phyloP scores from a whole-genome alignment of 2,113 vertebrate genomes.

The Cheirogaleus medius region DNA sequence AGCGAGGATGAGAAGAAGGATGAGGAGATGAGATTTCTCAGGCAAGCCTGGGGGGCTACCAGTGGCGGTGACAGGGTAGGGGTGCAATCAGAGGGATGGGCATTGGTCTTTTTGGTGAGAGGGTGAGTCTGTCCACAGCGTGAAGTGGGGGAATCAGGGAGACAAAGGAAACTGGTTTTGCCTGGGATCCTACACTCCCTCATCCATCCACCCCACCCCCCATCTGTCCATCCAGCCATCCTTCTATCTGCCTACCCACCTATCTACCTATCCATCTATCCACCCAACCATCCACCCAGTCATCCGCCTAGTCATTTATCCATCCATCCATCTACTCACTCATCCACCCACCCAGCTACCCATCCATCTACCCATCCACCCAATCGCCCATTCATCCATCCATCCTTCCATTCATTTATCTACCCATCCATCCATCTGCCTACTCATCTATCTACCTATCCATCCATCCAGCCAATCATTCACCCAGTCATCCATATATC shows the following conservation, averaged over 20 bases:
- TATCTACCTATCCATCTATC: fast-evolving
- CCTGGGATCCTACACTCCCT: not conserved
- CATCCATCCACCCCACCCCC: not conserved
- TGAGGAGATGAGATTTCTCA: constrained; percentile 98
- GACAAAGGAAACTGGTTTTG: not conserved
- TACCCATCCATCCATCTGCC: fast-evolving
- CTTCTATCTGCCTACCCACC: too few relatives aligned
- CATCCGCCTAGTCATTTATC: too few relatives aligned
- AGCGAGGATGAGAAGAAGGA: constrained; percentile 97
- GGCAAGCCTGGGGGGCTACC: constrained; percentile 81
- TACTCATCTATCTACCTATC: fast-evolving
- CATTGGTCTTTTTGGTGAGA: not conserved
- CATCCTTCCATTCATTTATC: fast-evolving
- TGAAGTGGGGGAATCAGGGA: not conserved
- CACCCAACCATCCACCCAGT: fast-evolving
- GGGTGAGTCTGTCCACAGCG: not conserved
- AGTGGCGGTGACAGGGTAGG: fast-evolving
- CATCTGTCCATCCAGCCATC: too few relatives aligned
- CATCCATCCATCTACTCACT: too few relatives aligned
- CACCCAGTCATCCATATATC: too few relatives aligned
- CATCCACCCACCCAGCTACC: not conserved
- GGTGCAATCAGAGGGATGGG: not conserved
- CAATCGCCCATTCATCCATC: fast-evolving
- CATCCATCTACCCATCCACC: not conserved
- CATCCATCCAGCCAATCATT: fast-evolving